Base-by-base conservation (phyloP, 2,113 vertebrate genomes). In the Brachyistius frenatus region DNA sequence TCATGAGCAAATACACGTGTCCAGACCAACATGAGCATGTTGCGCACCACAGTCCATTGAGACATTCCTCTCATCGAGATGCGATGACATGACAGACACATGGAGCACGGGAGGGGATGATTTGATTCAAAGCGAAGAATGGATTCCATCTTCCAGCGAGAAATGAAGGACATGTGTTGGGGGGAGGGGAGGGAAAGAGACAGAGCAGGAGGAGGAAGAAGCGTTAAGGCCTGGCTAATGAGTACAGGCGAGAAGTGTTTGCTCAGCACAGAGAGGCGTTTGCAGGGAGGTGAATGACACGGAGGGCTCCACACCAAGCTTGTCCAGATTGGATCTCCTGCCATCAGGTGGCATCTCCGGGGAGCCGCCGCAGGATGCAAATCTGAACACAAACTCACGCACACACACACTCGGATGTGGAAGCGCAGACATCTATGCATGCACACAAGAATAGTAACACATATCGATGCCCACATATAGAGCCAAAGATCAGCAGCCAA, bases 211-310 rank as follows among this genome's bases (percentile, higher is more conserved):
- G 66, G 47, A 41, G 23, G 65, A 37, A 13, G 65, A 50, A 69
- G 75, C 70, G 83, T 76, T 71, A 66, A 87, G 70, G 83, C 73
- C 65, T 1, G 39, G 58, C 81, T 91, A 93, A 94, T 91, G 89
- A 92, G 86, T 66, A 11, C 36, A 47, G 70, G 31, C 16, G 57
- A 86, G 80, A 88, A 77, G 83, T 91, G 91, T 93, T 86, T 90
- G 85, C 87, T 92, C 91, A 92, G 89, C 87, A 80, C 72, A 31
- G 49, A 56, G 67, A 44, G 16, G 65, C 11, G 39, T 71, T 81
- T 71, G 57, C 78, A 31, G 69, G 50, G 73, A 71, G 60, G 78
- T 23, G 68, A 77, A 14, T 75, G 82, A 85, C 89, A 89, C 66
- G 0, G 68, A 75, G 81, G 76, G 81, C 81, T 69, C 72, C 64